A percentile compares a stretch with the other conserved stretches of the same genome.
phyloP scores from a whole-genome alignment of 2,888 invertebrate genomes.

The Halictus quadricinctus region DNA sequence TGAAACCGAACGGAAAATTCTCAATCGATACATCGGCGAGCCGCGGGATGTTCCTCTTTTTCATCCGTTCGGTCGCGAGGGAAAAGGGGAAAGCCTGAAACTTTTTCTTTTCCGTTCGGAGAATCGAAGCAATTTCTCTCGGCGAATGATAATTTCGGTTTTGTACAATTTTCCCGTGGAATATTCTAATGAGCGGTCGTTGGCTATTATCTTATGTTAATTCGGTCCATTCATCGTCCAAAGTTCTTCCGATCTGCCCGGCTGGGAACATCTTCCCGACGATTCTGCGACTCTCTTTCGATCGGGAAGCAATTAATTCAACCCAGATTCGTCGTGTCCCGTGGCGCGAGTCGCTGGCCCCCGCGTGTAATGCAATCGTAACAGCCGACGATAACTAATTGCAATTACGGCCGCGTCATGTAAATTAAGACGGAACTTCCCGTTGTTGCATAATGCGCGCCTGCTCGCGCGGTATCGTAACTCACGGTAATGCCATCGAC shows the following conservation, averaged over 20 bases:
- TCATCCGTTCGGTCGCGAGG: neutral
- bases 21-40: conserved; percentile 16
- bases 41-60: conserved; percentile 2
- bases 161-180: conserved; percentile 14
- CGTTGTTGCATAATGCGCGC: conserved; percentile 22
- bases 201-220: conserved; percentile 28
- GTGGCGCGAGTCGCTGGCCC: conserved; percentile 1
- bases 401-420: conserved; percentile 45
- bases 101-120: conserved; percentile 3
- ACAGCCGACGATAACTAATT: conserved; percentile 42
- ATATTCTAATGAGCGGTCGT: neutral
- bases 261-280: neutral
- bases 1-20: conserved; percentile 15
- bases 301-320: conserved; percentile 47
- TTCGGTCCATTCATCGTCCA: neutral
- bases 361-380: conserved; percentile 1
- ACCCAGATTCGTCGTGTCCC: conserved; percentile 24
- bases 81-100: neutral
- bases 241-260: conserved; percentile 10
- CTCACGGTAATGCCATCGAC: neutral
- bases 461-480: neutral
- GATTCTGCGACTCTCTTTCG: neutral
- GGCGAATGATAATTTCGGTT: conserved; percentile 5
- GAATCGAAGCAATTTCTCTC: conserved; percentile 1
- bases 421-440: conserved; percentile 28